Percentiles rank a stretch among this genome's conserved stretches.
Conservation (phyloP, 2,888 invertebrate genomes). For the Eremobia ochroleuca region DNA sequence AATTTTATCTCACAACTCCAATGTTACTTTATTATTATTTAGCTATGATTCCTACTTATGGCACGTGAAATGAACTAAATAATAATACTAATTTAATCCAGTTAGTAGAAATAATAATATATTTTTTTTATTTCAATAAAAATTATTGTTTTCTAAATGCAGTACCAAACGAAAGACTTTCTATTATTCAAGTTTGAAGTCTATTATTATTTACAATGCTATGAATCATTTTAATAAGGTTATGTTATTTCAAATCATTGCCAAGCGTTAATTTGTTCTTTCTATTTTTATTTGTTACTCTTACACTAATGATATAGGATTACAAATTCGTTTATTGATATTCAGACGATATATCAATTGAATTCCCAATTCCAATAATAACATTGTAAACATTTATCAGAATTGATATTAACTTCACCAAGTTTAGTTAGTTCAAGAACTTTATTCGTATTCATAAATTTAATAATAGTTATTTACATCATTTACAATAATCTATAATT, state of each 20-base stretch:
- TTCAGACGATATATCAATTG: conserved; percentile 88
- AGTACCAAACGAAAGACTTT: conserved; percentile 48
- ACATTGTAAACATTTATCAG: conserved; percentile 81
- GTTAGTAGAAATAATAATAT: conserved; percentile 61
- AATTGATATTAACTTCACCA: conserved; percentile 77
- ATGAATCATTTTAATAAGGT: conserved; percentile 55
- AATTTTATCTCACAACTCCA: conserved; percentile 89
- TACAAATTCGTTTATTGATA: conserved; percentile 90
- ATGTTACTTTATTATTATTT: conserved; percentile 82
- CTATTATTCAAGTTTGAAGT: conserved; percentile 49
- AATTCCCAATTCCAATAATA: conserved; percentile 87
- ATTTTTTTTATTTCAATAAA: conserved; percentile 57
- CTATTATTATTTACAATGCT: conserved; percentile 63
- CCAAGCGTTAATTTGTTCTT: conserved; percentile 87
- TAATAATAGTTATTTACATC: conserved; percentile 79
- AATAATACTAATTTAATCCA: conserved; percentile 66
- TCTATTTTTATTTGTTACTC: conserved; percentile 75
- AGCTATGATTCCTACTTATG: conserved; percentile 83
- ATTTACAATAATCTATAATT: conserved; percentile 80
- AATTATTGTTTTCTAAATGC: conserved; percentile 55
- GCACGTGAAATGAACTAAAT: conserved; percentile 85
- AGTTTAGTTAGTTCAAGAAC: conserved; percentile 65
- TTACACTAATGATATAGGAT: conserved; percentile 88
- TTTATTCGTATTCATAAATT: conserved; percentile 65
- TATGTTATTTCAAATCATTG: conserved; percentile 84